Base-by-base conservation (phyloP, 1,140 invertebrate species). In the Aleiodes sp. region DNA sequence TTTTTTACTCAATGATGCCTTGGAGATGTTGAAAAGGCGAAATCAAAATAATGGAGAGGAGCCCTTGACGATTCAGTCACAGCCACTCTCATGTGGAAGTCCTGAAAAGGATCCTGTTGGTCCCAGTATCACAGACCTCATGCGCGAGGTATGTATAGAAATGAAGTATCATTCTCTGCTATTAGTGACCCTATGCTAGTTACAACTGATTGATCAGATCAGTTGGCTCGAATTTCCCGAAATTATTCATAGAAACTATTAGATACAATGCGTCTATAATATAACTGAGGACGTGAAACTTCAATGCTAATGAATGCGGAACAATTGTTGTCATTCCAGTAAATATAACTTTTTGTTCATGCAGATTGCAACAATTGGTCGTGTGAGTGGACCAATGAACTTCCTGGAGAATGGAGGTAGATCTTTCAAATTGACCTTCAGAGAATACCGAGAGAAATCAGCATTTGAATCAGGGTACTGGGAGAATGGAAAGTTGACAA, bases 51-150 rank as follows among this genome's bases (percentile, higher is more conserved):
- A 64, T 64, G 61, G 28, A 4, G 35, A 73, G 12, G 7, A 26
- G 2, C 46, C 8, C 6, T 8, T 68, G n/a, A 16, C 28, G 14
- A 73, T 73, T 31, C 31, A 65, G 10, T 61, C 72, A 2, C 14
- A 65, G 16, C 6, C 28, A 46, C 35, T 68, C 8, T 59, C 65
- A 2, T 73, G 72, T 21, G 24, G 19, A 6, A 61, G 62, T 28
- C 24, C 46, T 43, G 16, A 70, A 61, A 70, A 65, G 60, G 70
- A 70, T 68, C n/a, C 29, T 9, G 71, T 68, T 6, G 71, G 71
- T 14, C 43, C 19, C 8, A 68, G 64, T 33, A 52, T 73, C 33
- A 33, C 64, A 14, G 14, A 12, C 1, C 29, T 70, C 3, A 70
- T 70, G 68, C 57, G 57, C 24, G 68, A 73, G 43, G 71, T 73